These are phyloP conservation scores for Apostichopus japonicus DNA, from an alignment of 35 echinoderm and acorn worm genomes.

Conservation along the genomic window DNA sequence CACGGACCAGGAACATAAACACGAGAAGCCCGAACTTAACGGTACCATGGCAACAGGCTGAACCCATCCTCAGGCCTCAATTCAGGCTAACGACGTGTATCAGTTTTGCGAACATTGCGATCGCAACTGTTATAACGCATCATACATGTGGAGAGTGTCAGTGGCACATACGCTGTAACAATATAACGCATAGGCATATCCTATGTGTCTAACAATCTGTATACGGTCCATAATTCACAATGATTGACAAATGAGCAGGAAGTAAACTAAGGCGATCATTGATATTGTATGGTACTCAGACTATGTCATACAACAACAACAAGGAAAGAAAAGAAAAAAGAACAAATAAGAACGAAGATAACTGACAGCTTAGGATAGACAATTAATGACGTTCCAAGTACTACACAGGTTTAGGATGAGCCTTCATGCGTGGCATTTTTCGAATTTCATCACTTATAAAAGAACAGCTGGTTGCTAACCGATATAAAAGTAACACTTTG, in stretches of 20 bases:
- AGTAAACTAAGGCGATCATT: not conserved
- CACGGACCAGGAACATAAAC: too few relatives aligned
- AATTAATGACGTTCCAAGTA: not conserved
- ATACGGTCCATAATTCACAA: not conserved
- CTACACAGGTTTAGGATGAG: not conserved
- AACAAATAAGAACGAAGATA: not conserved
- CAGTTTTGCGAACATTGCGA: too few relatives aligned
- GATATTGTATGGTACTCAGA: not conserved
- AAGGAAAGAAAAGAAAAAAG: not conserved
- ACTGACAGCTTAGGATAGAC: not conserved
- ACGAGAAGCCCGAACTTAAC: too few relatives aligned
- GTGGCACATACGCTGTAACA: too few relatives aligned
- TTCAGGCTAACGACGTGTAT: too few relatives aligned
- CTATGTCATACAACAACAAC: not conserved
- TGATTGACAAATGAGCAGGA: not conserved
- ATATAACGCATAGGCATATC: not conserved
- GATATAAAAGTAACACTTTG: constrained; percentile 20
- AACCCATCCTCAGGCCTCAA: too few relatives aligned
- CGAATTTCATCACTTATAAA: constrained; percentile 37
- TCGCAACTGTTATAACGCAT: too few relatives aligned
- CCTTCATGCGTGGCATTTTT: constrained; percentile 40
- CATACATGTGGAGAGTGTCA: too few relatives aligned
- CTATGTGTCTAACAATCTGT: too few relatives aligned
- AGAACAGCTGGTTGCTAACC: constrained; percentile 48
- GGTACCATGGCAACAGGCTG: too few relatives aligned